Base-by-base conservation (phyloP, 2,888 invertebrate species). In the Caenorhabditis macrosperma region DNA sequence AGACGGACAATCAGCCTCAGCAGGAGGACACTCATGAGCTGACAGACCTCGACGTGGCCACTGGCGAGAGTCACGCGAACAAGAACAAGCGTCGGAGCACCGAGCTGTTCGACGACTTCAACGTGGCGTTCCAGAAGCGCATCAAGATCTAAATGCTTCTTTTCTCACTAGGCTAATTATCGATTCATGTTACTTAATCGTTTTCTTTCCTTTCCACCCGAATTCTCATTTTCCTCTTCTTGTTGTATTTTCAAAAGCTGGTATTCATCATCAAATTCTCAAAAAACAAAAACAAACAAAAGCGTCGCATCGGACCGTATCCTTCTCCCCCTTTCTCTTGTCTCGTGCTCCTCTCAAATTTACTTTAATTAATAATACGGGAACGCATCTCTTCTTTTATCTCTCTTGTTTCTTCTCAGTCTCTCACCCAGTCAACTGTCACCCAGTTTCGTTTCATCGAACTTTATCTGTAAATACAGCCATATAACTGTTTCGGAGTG, bases 21-120 rank as follows among this genome's bases (percentile, higher is more conserved):
- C 50, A 54, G 10, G 78, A 78, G 12, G 79, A 80, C 46, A 71
- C 75, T 33, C 75, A 71, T 33, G 69, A 76, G 55, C 63, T 81
- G 33, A 81, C 76, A 0, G 81, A 81, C 48, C 30, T 81, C 24
- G 81, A 81, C 33, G 81, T 67, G 50, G 66, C 71, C 0, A 81
- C 76, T 33, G 72, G 74, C 2, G 75, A 76, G 54, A 54, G 38
- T n/a, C 67, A 78, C 26, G 61, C 75, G n/a, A 69, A 79, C 28
- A 69, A 64, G 50, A 63, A 68, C 30, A 79, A 75, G 33, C 60
- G 80, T 7, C 52, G 80, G 20, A 46, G 60, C 61, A 69, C 61
- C 20, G 80, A 80, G 28, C 24, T 61, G 3, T 80, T 63, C 48
- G 75, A 75, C 38, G 80, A 80, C 6, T 80, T 80, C 71, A 76